A percentile compares a stretch with the other conserved stretches of the same genome.
Conservation (phyloP, 2,797 vertebrate species). For the Enteromius argenteus region DNA sequence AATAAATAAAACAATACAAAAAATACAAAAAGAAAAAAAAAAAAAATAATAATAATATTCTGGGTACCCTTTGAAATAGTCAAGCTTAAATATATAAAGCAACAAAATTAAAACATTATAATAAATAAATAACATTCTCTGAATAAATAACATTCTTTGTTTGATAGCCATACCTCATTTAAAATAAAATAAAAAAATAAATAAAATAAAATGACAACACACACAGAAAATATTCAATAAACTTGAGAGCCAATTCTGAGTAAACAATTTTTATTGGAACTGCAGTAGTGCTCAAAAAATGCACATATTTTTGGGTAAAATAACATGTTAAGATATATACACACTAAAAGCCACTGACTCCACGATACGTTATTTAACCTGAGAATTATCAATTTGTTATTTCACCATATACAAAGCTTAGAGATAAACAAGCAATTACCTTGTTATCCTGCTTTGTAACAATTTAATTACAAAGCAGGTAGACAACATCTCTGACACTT, state of each 20-base stretch:
- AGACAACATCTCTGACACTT: conserved; percentile 28
- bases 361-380: conserved; percentile 74
- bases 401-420: conserved; percentile 28
- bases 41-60: too few relatives aligned
- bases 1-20: not conserved
- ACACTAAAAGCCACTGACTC: conserved; percentile 66
- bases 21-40: not conserved
- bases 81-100: too few relatives aligned
- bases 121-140: not conserved
- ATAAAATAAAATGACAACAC: not conserved
- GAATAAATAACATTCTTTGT: not conserved
- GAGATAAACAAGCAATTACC: conserved; percentile 23
- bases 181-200: not conserved
- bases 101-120: not conserved
- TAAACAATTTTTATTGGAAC: conserved; percentile 73
- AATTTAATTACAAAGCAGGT: conserved; percentile 29
- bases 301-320: conserved; percentile 69
- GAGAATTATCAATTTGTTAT: conserved; percentile 66
- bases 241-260: not conserved
- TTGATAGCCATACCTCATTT: not conserved
- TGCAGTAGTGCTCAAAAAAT: conserved; percentile 73
- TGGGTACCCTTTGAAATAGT: not conserved
- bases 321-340: conserved; percentile 66
- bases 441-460: conserved; percentile 31
- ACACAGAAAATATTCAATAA: not conserved